Percentiles rank a stretch among this genome's conserved stretches.
Evolutionary conservation across 2,797 vertebrate species (phyloP).

Genomic region (Coregonus suidteri): DNA sequence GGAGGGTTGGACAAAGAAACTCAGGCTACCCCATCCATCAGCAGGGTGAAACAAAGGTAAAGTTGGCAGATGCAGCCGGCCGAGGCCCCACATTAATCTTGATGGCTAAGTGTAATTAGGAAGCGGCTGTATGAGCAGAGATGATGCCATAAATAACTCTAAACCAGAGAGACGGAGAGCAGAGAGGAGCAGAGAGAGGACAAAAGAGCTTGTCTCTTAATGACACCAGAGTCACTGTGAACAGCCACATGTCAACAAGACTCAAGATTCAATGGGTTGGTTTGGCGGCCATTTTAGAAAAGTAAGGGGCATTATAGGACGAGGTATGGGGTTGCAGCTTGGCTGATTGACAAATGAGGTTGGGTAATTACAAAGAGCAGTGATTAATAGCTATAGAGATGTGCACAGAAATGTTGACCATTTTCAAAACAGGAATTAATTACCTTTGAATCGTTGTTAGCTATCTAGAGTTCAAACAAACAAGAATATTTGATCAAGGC

Average conservation of each 20-base stretch:
- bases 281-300: conserved; percentile 10
- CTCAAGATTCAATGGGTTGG: conserved; percentile 33
- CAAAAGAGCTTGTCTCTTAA: conserved; percentile 44
- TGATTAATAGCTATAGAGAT: background rate
- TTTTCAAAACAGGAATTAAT: background rate
- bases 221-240: conserved; percentile 30
- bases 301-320: no score
- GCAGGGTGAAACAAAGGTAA: conserved; percentile 57
- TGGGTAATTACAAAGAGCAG: background rate
- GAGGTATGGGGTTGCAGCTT: background rate
- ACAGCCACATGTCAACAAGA: conserved; percentile 18
- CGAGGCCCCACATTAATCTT: conserved; percentile 64
- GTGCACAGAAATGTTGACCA: background rate
- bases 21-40: conserved; percentile 54
- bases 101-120: conserved; percentile 64
- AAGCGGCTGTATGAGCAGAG: conserved; percentile 48
- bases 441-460: background rate
- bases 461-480: background rate
- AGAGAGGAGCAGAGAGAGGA: conserved; percentile 47
- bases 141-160: conserved; percentile 61
- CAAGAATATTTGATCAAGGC: background rate
- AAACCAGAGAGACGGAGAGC: conserved; percentile 24
- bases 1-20: background rate
- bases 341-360: conserved; percentile 7
- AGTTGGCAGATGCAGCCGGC: conserved; percentile 50